These are phyloP conservation scores for Penaeus indicus DNA, from an alignment of 1,140 invertebrate species.

Conservation along the genomic window DNA sequence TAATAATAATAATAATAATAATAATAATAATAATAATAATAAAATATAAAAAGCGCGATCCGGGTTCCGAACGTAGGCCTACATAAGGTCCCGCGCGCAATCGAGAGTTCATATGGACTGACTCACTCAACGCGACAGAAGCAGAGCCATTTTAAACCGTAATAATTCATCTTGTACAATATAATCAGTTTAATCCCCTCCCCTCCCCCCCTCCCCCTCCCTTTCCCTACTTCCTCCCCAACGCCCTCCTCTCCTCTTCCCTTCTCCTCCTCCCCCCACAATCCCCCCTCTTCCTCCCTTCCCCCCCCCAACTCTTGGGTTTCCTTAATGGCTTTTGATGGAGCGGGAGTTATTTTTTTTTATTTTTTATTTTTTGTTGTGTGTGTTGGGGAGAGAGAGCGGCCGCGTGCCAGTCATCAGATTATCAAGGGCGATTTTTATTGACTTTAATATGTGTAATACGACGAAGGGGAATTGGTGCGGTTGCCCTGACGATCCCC, in stretches of 20 bases:
- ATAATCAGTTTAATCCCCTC: constrained; percentile 49
- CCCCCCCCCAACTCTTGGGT: constrained; percentile 28
- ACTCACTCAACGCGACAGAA: constrained; percentile 39
- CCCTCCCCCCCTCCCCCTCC: background rate
- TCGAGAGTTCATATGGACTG: background rate
- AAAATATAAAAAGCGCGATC: background rate
- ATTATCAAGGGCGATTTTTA: constrained; percentile 31
- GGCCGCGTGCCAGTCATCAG: constrained; percentile 27
- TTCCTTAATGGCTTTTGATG: constrained; percentile 54
- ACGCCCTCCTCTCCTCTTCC: no score
- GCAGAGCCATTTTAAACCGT: constrained; percentile 45
- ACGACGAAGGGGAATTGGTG: constrained; percentile 24
- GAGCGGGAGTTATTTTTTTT: constrained; percentile 30
- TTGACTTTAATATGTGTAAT: constrained; percentile 36
- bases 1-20: background rate
- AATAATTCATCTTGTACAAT: constrained; percentile 55
- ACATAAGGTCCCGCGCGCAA: background rate
- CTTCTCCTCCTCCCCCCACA: no score
- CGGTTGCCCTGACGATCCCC: background rate
- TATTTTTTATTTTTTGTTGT: background rate
- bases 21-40: background rate
- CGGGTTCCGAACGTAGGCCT: no score
- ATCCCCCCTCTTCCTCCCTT: no score
- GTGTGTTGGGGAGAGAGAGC: background rate
- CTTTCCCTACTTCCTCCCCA: no score